Evolutionary conservation across 2,113 vertebrate species (phyloP), one percentile per base, ranked within the genome.

Genomic region (Acrocephalus arundinaceus): DNA sequence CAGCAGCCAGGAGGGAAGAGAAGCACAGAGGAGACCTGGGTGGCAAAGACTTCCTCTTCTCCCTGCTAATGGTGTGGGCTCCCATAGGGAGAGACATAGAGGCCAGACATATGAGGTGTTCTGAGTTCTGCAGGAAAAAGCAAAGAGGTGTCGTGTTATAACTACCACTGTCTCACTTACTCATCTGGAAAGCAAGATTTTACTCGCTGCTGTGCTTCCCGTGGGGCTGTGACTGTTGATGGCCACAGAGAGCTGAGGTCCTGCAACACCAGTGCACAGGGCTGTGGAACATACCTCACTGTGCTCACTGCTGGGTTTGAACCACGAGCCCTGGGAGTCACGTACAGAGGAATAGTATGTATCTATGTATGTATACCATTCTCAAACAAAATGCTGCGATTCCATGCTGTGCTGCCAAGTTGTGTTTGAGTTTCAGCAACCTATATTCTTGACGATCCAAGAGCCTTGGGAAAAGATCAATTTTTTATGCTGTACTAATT

Each of bases 171-270:
- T 74, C 72, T 90, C 87, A 91, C 45, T 92, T 95, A 94, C 76
- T 96, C 85, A 95, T 93, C 88, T 89, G 57, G 33, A 90, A 87
- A 90, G 90, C 68, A 78, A 77, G 85, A 68, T 92, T 75, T 96
- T 75, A 78, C 52, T 95, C 0, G 1, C 59, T 8, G 3, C 48
- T 75, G 12, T 83, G 73, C 51, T 78, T 83, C 45, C 35, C 1
- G 0, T 75, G 73, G 22, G 35, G 76, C 70, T 86, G 43, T 14
- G 25, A 33, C 75, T 90, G 65, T 74, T 94, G 70, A 51, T 72
- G 72, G 65, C 35, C 63, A 12, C 1, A 0, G 52, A 45, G 33
- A 54, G 65, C 59, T 77, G 72, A 62, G 61, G 35, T 89, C 41
- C 67, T 85, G 77, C 62, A 51, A 4, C 58, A 37, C 12, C 59